Evolutionary conservation across 2,888 invertebrate species (phyloP).

Genomic region (Himalopsyche anomala): DNA sequence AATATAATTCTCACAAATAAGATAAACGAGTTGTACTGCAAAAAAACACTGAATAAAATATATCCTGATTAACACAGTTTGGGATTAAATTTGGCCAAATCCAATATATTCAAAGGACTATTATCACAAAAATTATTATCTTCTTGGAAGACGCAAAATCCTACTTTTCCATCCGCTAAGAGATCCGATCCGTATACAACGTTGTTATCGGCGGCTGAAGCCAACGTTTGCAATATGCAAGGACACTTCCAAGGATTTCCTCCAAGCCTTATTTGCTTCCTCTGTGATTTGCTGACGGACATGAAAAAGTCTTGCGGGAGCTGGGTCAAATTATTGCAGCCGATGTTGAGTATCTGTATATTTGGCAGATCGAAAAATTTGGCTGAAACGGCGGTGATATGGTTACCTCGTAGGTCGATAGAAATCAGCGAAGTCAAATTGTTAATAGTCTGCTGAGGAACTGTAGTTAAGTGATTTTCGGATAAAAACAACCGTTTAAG

Average conservation of each 20-base stretch:
- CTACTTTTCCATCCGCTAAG: conserved; percentile 36
- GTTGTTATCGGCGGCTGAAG: not conserved
- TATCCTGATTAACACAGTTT: not conserved
- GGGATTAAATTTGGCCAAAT: not conserved
- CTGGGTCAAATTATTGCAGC: conserved; percentile 17
- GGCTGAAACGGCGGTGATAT: not conserved
- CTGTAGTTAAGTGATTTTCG: not conserved
- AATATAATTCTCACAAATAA: too few relatives aligned
- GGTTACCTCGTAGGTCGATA: conserved; percentile 10
- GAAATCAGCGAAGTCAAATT: not conserved
- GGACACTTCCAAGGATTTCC: conserved; percentile 48
- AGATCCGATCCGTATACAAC: not conserved
- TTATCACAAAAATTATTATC: not conserved
- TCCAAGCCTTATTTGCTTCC: not conserved
- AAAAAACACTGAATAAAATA: too few relatives aligned
- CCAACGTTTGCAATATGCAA: conserved; percentile 17
- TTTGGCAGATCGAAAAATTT: conserved; percentile 13
- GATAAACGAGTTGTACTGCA: too few relatives aligned
- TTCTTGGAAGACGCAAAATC: conserved; percentile 16
- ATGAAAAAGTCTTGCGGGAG: conserved; percentile 11
- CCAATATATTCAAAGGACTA: not conserved
- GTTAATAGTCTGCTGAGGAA: not conserved
- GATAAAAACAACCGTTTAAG: not conserved
- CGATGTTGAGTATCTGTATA: not conserved
- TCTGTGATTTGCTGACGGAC: not conserved